Conservation (phyloP, 2,888 invertebrate genomes). For the Ernsta delagoae region DNA sequence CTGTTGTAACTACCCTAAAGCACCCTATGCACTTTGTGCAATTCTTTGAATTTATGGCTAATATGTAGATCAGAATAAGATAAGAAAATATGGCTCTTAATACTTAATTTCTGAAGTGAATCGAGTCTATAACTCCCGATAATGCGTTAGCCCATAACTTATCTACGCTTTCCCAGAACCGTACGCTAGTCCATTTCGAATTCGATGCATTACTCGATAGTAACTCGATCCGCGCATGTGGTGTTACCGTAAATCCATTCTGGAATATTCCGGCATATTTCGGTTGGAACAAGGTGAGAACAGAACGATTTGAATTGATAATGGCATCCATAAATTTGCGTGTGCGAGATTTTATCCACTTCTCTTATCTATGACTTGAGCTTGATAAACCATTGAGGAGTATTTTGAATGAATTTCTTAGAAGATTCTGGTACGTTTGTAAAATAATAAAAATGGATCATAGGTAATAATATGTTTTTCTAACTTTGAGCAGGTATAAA, state of each 20-base stretch:
- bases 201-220: conserved; percentile 36
- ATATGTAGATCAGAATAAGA: background rate
- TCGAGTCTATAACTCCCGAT: conserved; percentile 1
- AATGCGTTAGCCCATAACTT: background rate
- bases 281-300: conserved; percentile 31
- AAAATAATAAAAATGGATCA: too few relatives aligned
- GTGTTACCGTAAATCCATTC: conserved; percentile 35
- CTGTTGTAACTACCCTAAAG: too few relatives aligned
- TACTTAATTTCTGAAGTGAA: background rate
- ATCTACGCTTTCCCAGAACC: background rate
- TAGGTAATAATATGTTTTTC: too few relatives aligned
- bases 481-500: too few relatives aligned
- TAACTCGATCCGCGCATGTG: conserved; percentile 33
- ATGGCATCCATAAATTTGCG: conserved; percentile 34
- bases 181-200: conserved; percentile 22
- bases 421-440: too few relatives aligned
- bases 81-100: background rate
- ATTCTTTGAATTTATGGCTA: too few relatives aligned
- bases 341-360: conserved; percentile 32
- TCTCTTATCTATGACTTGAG: conserved; percentile 22
- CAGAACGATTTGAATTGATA: conserved; percentile 35
- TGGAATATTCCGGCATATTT: conserved; percentile 30
- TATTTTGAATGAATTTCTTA: too few relatives aligned
- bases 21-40: too few relatives aligned
- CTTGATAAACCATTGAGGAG: background rate